Base-by-base conservation (phyloP, 30 jellyfish, hydroid and myxozoan genomes). In the Catostylus mosaicus region DNA sequence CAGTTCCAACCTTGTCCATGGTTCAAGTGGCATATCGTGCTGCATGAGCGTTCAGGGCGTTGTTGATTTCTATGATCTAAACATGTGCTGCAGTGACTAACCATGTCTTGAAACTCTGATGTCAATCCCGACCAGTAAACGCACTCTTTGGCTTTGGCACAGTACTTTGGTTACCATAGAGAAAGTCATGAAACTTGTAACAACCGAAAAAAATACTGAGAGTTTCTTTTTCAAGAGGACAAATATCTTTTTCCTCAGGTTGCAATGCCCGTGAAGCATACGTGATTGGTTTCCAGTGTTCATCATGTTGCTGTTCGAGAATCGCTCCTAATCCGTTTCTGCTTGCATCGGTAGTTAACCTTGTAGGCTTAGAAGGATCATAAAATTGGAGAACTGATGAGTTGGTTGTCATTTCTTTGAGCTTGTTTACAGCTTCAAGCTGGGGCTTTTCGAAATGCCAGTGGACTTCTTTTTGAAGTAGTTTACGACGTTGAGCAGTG, bases 1-100 rank as follows among this genome's bases (percentile, higher is more conserved):
- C 89, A 11, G 89, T 19, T 77, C 83, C 68, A 51, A 77, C 89
- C 68, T 80, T 64, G 50, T 65, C 88, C 78, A 80, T 32, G 83
- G 84, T 34, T 38, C 26, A 63, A 62, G 48, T 65, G 90, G 90
- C 30, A 80, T 80, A 18, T 80, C 93, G 52, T 71, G 93, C 54
- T 5, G 54, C 54, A 40, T 40, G 54, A 40, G 54, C 54, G 54
- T 14, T 40, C 54, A 40, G 54, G 54, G 14, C 54, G 14, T 40
- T 40, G 54, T 40, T 40, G 54, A 40, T 40, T 40, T 40, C 54
- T 40, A 40, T 40, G 54, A 40, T 40, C 54, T 40, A 40, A 7
- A 40, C 54, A 40, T 40, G 54, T 40, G 54, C 54, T 40, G 54
- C 54, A 40, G 54, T 40, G 54, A 40, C 54, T 40, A 40, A 14